Conservation (phyloP, 1,140 invertebrate species). For the Leucophenga varia region DNA sequence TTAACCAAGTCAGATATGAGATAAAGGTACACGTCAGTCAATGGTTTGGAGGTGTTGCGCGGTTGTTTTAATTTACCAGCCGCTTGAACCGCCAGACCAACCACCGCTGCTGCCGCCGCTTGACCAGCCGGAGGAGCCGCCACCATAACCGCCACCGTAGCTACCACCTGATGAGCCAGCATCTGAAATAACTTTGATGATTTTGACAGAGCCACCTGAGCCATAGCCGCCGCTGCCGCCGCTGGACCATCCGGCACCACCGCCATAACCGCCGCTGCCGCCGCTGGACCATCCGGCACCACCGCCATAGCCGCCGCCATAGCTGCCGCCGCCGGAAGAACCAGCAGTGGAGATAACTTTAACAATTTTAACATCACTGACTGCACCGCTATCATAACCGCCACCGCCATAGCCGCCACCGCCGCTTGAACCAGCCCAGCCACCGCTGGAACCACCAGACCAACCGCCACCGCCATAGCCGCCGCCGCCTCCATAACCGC, state of each 20-base stretch:
- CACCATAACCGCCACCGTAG: slow-evolving; percentile 16
- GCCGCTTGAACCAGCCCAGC: slow-evolving; percentile 18
- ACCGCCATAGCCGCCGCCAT: slow-evolving; percentile 1
- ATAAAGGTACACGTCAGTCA: too few relatives aligned
- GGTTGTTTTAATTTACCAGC: too few relatives aligned
- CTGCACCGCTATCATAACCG: slow-evolving; percentile 13
- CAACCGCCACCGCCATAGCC: slow-evolving; percentile 21
- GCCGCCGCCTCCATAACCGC: slow-evolving; percentile 8
- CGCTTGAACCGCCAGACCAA: too few relatives aligned
- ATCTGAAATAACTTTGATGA: slow-evolving; percentile 33
- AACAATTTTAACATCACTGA: slow-evolving; percentile 24
- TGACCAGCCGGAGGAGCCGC: slow-evolving; percentile 14
- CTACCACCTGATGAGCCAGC: slow-evolving; percentile 28
- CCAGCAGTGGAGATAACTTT: slow-evolving; percentile 29
- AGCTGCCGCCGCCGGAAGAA: neutral
- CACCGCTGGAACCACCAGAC: slow-evolving; percentile 17
- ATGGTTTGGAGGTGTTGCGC: too few relatives aligned
- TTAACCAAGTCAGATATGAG: too few relatives aligned
- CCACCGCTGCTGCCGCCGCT: too few relatives aligned
- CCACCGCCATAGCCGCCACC: slow-evolving; percentile 18
- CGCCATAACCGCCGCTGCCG: slow-evolving; percentile 9
- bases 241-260: slow-evolving; percentile 7
- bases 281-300: neutral
- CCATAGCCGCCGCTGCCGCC: slow-evolving; percentile 13
- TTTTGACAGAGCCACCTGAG: slow-evolving; percentile 20